Conservation (phyloP, 2,888 invertebrate genomes). For the Cinara cedri region DNA sequence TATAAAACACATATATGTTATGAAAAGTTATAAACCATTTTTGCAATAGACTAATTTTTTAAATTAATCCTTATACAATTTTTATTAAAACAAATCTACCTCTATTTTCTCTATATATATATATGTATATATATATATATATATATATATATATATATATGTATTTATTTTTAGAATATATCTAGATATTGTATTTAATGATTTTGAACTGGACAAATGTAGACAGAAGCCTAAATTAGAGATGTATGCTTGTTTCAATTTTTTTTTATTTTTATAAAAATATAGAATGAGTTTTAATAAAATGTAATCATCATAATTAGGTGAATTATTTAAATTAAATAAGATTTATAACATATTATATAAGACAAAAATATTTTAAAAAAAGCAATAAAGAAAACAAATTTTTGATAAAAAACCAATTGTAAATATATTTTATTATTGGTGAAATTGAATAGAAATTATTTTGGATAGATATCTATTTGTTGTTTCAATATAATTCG, state of each 20-base stretch:
- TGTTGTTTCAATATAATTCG: slow-evolving; percentile 17
- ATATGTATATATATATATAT: too few relatives aligned
- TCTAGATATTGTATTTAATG: slow-evolving; percentile 42
- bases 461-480: background rate
- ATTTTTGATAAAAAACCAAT: slow-evolving; percentile 19
- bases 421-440: background rate
- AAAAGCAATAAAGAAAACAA: slow-evolving; percentile 25
- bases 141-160: slow-evolving; percentile 46
- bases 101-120: too few relatives aligned
- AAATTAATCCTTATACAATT: background rate
- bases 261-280: slow-evolving; percentile 55
- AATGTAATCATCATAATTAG: slow-evolving; percentile 15
- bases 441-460: slow-evolving; percentile 9
- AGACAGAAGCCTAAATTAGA: slow-evolving; percentile 38
- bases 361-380: slow-evolving; percentile 9
- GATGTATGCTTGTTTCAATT: slow-evolving; percentile 43
- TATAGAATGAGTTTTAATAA: slow-evolving; percentile 25
- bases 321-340: slow-evolving; percentile 30
- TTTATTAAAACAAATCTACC: slow-evolving; percentile 49
- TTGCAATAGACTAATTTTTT: slow-evolving; percentile 5
- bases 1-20: slow-evolving; percentile 7
- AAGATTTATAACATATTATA: slow-evolving; percentile 18
- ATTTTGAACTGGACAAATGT: slow-evolving; percentile 36
- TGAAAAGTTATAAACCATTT: slow-evolving; percentile 23
- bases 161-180: slow-evolving; percentile 48